Base-by-base conservation (phyloP, 1,140 invertebrate species). In the Oncopodura yosiiana region DNA sequence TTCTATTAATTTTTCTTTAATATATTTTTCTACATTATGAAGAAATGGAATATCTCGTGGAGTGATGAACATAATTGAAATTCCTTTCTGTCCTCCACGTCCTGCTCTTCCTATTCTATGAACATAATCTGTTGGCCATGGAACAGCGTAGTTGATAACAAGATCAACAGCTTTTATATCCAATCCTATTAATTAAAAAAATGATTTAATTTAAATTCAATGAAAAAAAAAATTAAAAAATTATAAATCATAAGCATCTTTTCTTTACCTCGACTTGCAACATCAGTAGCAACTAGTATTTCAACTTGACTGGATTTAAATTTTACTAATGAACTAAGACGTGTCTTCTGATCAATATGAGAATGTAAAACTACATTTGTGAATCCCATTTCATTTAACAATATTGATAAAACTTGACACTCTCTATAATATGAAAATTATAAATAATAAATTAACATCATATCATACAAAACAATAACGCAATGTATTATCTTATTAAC, bases 61-160 rank as follows among this genome's bases (percentile, higher is more conserved):
- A 1, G 89, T 91, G 46, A 98, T 81, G 36, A 99, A 75, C 21
- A 89, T 91, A 41, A 99, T 80, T 1, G 94, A 82, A 69, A 83
- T 75, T 8, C 94, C 94, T 42, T 74, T 76, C 62, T 87, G 74
- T 1, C 92, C 93, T 18, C 92, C 92, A 66, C 95, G 77, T 4
- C 94, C 95, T 43, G 94, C 97, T 67, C 95, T 76, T 32, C 95
- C 95, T 16, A 99, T 94, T 64, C 95, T 78, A 73, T 99, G 95
- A 65, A 99, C 84, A 71, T 99, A 99, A 66, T 94, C 89, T 67
- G 91, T 94, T 1, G 87, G 81, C 56, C 85, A 81, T 0, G 94
- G 94, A 61, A 97, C 78, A 63, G 84, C 84, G 68, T 95, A 88
- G 74, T 99, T 98, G 1, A 99, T 80, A 0, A 99, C 87, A 53